Conservation (phyloP, 1,140 invertebrate genomes). For the Danaus melanippus region DNA sequence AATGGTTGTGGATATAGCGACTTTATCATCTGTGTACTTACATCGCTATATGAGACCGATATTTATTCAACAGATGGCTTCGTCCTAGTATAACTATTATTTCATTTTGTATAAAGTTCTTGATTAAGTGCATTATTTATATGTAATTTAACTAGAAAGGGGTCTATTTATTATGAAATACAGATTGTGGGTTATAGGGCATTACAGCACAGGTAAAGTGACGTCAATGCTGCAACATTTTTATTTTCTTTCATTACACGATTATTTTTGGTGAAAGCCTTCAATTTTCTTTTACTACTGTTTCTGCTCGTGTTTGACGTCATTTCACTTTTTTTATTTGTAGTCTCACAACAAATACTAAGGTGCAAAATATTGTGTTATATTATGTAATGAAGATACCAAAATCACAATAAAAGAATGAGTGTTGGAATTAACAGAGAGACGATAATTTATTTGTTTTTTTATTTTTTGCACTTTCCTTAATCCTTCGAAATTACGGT, state of each 20-base stretch:
- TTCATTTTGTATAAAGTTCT: constrained; percentile 64
- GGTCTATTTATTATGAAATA: constrained; percentile 60
- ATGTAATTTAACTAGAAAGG: constrained; percentile 59
- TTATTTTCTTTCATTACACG: constrained; percentile 16
- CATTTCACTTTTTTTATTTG: constrained; percentile 43
- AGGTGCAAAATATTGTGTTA: constrained; percentile 40
- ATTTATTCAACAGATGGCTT: constrained; percentile 30
- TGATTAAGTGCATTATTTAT: constrained; percentile 60
- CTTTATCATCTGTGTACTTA: constrained; percentile 16
- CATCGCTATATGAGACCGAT: constrained; percentile 37
- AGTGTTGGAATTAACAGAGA: constrained; percentile 70
- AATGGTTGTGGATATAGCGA: constrained; percentile 47
- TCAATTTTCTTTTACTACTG: constrained; percentile 3
- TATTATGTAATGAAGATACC: constrained; percentile 54
- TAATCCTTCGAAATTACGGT: constrained; percentile 43
- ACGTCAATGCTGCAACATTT: constrained; percentile 27
- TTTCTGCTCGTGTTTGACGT: constrained; percentile 25
- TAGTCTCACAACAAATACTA: constrained; percentile 74
- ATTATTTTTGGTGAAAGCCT: background rate
- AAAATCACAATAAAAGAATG: constrained; percentile 70
- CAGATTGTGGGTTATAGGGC: constrained; percentile 46
- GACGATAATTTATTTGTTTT: constrained; percentile 56
- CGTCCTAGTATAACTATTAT: constrained; percentile 29
- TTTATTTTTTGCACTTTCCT: constrained; percentile 50
- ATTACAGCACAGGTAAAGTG: constrained; percentile 42